phyloP scores from a whole-genome alignment of 2,888 invertebrate species.

The Leptopilina myrica region DNA sequence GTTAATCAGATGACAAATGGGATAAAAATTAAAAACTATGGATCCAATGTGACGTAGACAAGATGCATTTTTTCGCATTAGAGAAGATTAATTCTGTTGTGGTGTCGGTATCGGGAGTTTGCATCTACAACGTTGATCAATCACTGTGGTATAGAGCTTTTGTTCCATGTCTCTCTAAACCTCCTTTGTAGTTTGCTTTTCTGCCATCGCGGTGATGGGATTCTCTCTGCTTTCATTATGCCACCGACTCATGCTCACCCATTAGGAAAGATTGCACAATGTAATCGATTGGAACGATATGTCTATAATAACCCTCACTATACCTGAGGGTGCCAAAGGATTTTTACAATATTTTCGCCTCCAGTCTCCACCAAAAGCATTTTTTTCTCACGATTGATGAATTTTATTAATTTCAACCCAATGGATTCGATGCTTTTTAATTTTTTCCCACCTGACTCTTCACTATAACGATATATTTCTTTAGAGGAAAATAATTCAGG shows the following conservation, averaged over 20 bases:
- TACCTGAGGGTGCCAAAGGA: conserved; percentile 15
- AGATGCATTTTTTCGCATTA: no score
- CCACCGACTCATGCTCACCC: conserved; percentile 58
- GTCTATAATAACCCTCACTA: not conserved
- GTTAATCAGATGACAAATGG: no score
- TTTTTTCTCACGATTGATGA: conserved; percentile 30
- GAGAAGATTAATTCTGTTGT: conserved; percentile 58
- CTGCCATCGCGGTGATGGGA: conserved; percentile 65
- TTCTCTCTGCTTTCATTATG: conserved; percentile 68
- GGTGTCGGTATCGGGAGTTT: conserved; percentile 71
- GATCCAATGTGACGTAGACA: no score
- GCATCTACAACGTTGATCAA: conserved; percentile 71
- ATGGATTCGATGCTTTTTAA: no score
- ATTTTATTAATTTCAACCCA: conserved; percentile 21
- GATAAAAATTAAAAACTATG: no score
- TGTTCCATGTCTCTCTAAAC: conserved; percentile 70
- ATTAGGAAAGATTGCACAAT: conserved; percentile 71
- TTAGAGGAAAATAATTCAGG: no score
- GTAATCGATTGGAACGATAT: conserved; percentile 61
- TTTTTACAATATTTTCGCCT: not conserved
- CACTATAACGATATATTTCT: no score
- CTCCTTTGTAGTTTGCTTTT: conserved; percentile 67
- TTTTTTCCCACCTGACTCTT: conserved; percentile 17
- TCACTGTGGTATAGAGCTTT: conserved; percentile 67
- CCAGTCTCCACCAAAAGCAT: conserved; percentile 34